Conservation (phyloP, 2,797 vertebrate species). For the Pseudomugil tenellus region DNA sequence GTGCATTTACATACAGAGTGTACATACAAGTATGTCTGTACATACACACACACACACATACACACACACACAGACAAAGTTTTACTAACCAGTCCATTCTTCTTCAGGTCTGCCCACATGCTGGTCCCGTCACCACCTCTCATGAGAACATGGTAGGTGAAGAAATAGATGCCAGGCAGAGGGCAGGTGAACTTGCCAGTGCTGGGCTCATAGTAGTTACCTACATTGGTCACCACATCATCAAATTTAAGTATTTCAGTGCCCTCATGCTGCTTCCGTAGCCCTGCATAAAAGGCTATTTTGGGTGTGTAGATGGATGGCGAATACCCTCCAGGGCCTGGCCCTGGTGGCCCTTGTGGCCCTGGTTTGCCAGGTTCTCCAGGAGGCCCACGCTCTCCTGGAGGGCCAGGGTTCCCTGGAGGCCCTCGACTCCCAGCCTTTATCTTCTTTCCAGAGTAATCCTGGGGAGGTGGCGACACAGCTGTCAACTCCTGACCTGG, state of each 20-base stretch:
- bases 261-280: constrained; percentile 89
- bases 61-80: constrained; percentile 20
- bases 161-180: constrained; percentile 90
- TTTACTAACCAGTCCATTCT: constrained; percentile 91
- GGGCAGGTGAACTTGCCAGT: constrained; percentile 95
- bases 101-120: constrained; percentile 93
- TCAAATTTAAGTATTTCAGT: constrained; percentile 92
- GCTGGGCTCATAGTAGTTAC: constrained; percentile 91
- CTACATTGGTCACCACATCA: constrained; percentile 93
- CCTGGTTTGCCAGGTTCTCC: constrained; percentile 90
- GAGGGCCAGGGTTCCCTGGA: constrained; percentile 85
- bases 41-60: background rate
- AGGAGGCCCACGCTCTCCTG: constrained; percentile 85
- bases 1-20: constrained; percentile 43
- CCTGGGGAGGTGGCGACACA: constrained; percentile 84
- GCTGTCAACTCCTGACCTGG: constrained; percentile 77
- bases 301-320: constrained; percentile 89
- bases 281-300: constrained; percentile 93
- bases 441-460: constrained; percentile 88
- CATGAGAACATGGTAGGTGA: constrained; percentile 93
- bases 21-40: too few species aligned
- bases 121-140: constrained; percentile 89
- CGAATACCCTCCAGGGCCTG: constrained; percentile 87
- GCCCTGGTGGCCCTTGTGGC: constrained; percentile 83
- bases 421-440: constrained; percentile 87